Percentiles rank a stretch among this genome's conserved stretches.
These are phyloP conservation scores for Ammospiza maritima DNA, from an alignment of 2,797 vertebrate species.

Conservation along the genomic window DNA sequence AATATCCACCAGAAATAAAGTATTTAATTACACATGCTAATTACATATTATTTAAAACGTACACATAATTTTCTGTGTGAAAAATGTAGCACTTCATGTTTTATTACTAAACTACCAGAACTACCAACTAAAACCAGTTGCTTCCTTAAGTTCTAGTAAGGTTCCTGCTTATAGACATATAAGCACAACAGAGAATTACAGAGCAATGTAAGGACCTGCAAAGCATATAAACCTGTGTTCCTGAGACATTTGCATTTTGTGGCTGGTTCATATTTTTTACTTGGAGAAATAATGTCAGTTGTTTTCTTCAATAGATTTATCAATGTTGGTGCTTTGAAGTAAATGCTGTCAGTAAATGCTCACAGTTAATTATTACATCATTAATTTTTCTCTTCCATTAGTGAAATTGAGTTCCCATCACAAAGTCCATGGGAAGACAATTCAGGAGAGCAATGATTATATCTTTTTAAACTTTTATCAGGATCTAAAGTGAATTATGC, in stretches of 20 bases:
- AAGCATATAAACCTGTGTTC: neutral
- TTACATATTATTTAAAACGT: neutral
- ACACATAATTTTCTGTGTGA: neutral
- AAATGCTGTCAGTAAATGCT: neutral
- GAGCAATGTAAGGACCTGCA: neutral
- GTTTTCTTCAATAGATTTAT: neutral
- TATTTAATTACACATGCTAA: constrained; percentile 23
- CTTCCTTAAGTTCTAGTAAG: neutral
- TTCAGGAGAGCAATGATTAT: neutral
- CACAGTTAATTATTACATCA: neutral
- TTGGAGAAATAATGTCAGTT: neutral
- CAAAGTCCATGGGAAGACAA: neutral
- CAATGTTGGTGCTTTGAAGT: neutral
- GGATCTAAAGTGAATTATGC: neutral
- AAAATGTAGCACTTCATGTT: neutral
- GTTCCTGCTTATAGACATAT: neutral
- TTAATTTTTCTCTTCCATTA: neutral
- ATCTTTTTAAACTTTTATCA: neutral
- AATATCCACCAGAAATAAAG: constrained; percentile 37
- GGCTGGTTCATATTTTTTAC: neutral
- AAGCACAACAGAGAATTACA: neutral
- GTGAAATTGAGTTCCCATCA: neutral
- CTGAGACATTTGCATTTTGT: neutral
- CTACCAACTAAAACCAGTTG: neutral
- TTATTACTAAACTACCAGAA: neutral